Conservation (phyloP, 2,888 invertebrate species). For the Vannuccia rotundouncinata region DNA sequence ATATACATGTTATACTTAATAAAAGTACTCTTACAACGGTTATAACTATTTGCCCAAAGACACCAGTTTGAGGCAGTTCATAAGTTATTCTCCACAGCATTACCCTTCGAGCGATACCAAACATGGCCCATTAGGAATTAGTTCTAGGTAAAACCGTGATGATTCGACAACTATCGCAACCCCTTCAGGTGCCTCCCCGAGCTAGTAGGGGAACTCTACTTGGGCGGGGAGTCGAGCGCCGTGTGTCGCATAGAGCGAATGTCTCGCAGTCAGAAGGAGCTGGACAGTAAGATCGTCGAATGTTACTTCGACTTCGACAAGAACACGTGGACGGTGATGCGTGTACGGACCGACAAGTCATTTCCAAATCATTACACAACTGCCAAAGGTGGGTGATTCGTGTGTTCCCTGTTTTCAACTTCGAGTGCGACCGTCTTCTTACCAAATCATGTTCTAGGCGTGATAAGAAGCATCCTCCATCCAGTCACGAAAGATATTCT, state of each 20-base stretch:
- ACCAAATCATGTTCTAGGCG: no score
- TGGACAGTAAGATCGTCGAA: constrained; percentile 86
- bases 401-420: no score
- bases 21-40: no score
- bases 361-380: constrained; percentile 83
- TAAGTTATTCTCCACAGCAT: no score
- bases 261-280: constrained; percentile 29
- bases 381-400: constrained; percentile 63
- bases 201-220: constrained; percentile 67
- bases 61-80: no score
- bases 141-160: not conserved
- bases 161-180: not conserved
- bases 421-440: no score
- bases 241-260: constrained; percentile 49
- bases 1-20: no score
- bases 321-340: constrained; percentile 79
- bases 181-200: constrained; percentile 53
- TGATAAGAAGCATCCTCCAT: constrained; percentile 69
- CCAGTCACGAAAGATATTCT: constrained; percentile 79
- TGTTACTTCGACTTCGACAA: constrained; percentile 69
- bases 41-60: no score
- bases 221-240: constrained; percentile 64
- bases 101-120: no score
- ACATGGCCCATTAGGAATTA: no score
- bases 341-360: constrained; percentile 90